Evolutionary conservation across 2,888 invertebrate genomes (phyloP).

Genomic region (Leptinotarsa haldemani): DNA sequence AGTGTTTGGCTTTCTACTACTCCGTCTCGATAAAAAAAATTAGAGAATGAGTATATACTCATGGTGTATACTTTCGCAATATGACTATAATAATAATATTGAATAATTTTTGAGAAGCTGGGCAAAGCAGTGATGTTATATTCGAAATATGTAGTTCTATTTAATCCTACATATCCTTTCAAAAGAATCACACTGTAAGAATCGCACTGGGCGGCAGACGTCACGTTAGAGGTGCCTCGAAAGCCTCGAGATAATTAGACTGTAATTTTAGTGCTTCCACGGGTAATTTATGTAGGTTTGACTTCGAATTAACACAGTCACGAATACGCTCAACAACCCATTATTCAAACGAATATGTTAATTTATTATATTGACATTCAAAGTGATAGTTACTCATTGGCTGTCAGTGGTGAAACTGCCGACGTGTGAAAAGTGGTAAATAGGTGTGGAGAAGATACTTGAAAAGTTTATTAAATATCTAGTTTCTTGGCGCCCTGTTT

Average conservation of each 20-base stretch:
- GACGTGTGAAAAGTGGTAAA: slow-evolving; percentile 11
- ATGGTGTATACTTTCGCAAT: too few relatives aligned
- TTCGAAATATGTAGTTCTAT: neutral
- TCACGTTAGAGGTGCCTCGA: slow-evolving; percentile 19
- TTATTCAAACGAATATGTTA: slow-evolving; percentile 26
- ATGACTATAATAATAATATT: too few relatives aligned
- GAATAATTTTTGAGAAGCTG: too few relatives aligned
- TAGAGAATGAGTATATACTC: too few relatives aligned
- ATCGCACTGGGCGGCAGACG: slow-evolving; percentile 14
- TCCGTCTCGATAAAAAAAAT: too few relatives aligned
- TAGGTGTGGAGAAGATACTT: neutral
- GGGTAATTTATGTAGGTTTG: slow-evolving; percentile 27
- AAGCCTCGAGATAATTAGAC: slow-evolving; percentile 24
- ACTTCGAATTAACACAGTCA: slow-evolving; percentile 25
- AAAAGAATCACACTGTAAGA: slow-evolving; percentile 17
- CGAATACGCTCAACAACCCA: slow-evolving; percentile 24
- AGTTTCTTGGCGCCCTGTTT: neutral
- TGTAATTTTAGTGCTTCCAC: slow-evolving; percentile 19
- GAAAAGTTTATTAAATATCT: neutral
- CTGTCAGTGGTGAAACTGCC: neutral
- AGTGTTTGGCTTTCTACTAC: too few relatives aligned
- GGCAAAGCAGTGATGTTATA: too few relatives aligned
- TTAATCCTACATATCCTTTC: neutral
- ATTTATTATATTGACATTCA: slow-evolving; percentile 27
- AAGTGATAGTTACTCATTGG: slow-evolving; percentile 22